Base-by-base conservation (phyloP, 1,140 invertebrate genomes). In the Diachasmimorpha longicaudata region DNA sequence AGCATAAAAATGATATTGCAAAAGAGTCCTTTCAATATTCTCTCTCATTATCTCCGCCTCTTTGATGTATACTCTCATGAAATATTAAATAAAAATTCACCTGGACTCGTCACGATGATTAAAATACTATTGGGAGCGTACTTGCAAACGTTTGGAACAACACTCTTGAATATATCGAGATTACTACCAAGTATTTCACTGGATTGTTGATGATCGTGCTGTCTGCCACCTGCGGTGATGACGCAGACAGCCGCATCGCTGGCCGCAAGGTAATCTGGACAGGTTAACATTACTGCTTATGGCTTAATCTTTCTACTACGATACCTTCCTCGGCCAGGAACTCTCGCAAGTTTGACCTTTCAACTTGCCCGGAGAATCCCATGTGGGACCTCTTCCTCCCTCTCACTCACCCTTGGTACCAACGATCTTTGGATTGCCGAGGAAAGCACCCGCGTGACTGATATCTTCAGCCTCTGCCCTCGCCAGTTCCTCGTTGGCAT, bases 401-500 rank as follows among this genome's bases (percentile, higher is more conserved):
- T n/a, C 55, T 37, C 25, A 48, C 74, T 81, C 79, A 86, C 85
- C 85, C 83, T 85, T 86, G 4, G 84, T 86, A 11, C 83, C 85
- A 25, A 79, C 55, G 76, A 88, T 83, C 78, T 79, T 83, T 23
- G 84, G 81, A 73, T 85, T 83, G 25, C 86, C 86, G 11, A 85
- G 80, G 81, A 92, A 93, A 19, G 90, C 88, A 5, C 91, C 87
- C 25, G 91, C 92, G 80, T 93, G 92, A 73, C 90, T 87, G 69
- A 92, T 84, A 81, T 92, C 91, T 85, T 91, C 87, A 84, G 91
- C 89, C 83, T 93, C 92, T 66, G 92, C 92, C 76, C 90, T 88
- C 19, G 92, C 86, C 72, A 92, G 90, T 75, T 92, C 90, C 70
- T 88, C 89, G 68, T 87, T 86, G 42, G 86, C 83, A 84, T 93